phyloP scores from a whole-genome alignment of 1,140 invertebrate species.

The Plutomurus gul region DNA sequence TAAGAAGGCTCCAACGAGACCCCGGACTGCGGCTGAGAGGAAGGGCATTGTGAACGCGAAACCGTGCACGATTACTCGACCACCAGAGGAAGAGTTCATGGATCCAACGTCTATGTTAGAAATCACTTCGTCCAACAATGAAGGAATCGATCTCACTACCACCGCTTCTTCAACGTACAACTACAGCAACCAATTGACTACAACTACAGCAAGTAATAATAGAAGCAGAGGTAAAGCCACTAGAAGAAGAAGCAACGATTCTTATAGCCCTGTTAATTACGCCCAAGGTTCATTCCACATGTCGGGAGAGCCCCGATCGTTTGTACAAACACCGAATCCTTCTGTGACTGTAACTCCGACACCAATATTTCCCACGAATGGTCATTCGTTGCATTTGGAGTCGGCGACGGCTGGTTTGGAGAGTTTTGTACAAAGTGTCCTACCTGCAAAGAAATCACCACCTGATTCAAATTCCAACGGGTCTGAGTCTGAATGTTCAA shows the following conservation, averaged over 20 bases:
- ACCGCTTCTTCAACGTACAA: not conserved
- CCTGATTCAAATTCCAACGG: conserved; percentile 9
- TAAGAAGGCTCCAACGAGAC: not conserved
- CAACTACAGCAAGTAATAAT: not conserved
- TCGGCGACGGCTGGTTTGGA: conserved; percentile 32
- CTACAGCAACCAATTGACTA: not conserved
- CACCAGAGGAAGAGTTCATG: conserved; percentile 40
- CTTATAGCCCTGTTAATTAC: not conserved
- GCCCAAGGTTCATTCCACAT: not conserved
- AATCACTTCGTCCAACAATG: not conserved
- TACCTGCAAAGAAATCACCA: conserved; percentile 15
- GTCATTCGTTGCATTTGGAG: not conserved
- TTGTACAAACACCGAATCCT: not conserved
- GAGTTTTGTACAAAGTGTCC: conserved; percentile 36
- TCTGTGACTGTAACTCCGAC: not conserved
- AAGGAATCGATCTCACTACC: conserved; percentile 33
- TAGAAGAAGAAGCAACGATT: not conserved
- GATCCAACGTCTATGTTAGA: conserved; percentile 51
- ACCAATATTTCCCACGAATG: conserved; percentile 23
- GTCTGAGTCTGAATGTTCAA: conserved; percentile 31
- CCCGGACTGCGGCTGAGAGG: not conserved
- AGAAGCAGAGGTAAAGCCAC: not conserved
- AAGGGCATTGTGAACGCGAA: conserved; percentile 1
- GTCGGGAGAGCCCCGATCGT: not conserved
- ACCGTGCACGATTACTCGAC: conserved; percentile 40